These are phyloP conservation scores for Triops longicaudatus DNA, from an alignment of 1,140 invertebrate genomes.

Conservation along the genomic window DNA sequence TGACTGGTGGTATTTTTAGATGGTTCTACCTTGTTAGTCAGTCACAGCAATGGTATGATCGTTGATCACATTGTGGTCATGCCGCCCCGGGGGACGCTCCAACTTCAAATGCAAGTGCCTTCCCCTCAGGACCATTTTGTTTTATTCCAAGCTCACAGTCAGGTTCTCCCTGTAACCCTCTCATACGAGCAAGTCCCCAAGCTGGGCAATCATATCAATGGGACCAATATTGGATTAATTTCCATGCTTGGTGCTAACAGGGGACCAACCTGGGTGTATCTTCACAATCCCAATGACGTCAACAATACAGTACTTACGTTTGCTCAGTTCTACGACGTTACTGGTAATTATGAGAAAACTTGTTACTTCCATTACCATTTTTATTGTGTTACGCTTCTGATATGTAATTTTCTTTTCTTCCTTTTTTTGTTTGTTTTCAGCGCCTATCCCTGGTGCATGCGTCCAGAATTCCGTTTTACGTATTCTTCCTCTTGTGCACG, in stretches of 20 bases:
- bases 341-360: conserved; percentile 42
- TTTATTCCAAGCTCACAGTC: conserved; percentile 57
- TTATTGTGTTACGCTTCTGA: conserved; percentile 19
- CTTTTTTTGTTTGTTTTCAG: conserved; percentile 39
- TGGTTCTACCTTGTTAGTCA: neutral
- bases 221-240: conserved; percentile 55
- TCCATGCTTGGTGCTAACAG: conserved; percentile 19
- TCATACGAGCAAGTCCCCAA: conserved; percentile 42
- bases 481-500: conserved; percentile 53
- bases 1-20: neutral
- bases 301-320: conserved; percentile 44
- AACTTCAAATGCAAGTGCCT: conserved; percentile 27
- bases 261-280: conserved; percentile 35
- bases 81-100: conserved; percentile 30
- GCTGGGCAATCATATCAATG: conserved; percentile 40
- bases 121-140: conserved; percentile 44
- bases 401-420: neutral
- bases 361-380: conserved; percentile 22
- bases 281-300: conserved; percentile 40
- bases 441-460: conserved; percentile 67
- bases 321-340: conserved; percentile 45
- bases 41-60: neutral
- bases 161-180: conserved; percentile 50
- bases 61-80: conserved; percentile 41
- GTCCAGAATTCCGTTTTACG: conserved; percentile 58